phyloP scores from a whole-genome alignment of 1,140 invertebrate genomes.

The Hylaeus anthracinus region DNA sequence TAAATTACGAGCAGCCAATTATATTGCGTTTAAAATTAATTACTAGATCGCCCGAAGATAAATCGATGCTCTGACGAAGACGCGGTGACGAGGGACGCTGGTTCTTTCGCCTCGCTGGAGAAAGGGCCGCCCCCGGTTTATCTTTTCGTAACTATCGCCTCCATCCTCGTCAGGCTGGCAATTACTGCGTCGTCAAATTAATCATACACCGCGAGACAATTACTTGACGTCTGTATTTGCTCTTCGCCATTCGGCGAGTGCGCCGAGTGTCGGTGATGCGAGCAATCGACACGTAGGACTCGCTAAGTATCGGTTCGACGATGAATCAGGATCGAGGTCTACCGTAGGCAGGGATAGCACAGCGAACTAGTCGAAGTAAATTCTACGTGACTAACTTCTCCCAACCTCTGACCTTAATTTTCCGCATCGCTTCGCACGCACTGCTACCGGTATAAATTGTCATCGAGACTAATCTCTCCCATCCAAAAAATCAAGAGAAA shows the following conservation, averaged over 20 bases:
- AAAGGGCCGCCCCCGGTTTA: constrained; percentile 52
- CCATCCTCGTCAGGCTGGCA: constrained; percentile 50
- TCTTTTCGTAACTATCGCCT: constrained; percentile 58
- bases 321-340: too few relatives aligned
- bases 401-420: too few relatives aligned
- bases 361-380: too few relatives aligned
- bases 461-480: too few relatives aligned
- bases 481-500: too few relatives aligned
- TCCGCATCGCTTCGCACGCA: too few relatives aligned
- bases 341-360: too few relatives aligned
- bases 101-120: constrained; percentile 7
- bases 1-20: constrained; percentile 71
- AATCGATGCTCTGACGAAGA: constrained; percentile 59
- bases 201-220: constrained; percentile 59
- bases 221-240: constrained; percentile 53
- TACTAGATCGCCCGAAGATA: constrained; percentile 68
- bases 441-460: too few relatives aligned
- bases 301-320: too few relatives aligned
- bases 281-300: too few relatives aligned
- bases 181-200: constrained; percentile 68
- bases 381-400: too few relatives aligned
- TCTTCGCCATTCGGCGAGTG: neutral
- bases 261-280: too few relatives aligned
- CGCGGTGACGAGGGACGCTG: constrained; percentile 55
- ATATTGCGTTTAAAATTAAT: constrained; percentile 74